Percentiles rank a stretch among this genome's conserved stretches.
These are phyloP conservation scores for Pangasius djambal DNA, from an alignment of 2,797 vertebrate genomes.

Conservation along the genomic window DNA sequence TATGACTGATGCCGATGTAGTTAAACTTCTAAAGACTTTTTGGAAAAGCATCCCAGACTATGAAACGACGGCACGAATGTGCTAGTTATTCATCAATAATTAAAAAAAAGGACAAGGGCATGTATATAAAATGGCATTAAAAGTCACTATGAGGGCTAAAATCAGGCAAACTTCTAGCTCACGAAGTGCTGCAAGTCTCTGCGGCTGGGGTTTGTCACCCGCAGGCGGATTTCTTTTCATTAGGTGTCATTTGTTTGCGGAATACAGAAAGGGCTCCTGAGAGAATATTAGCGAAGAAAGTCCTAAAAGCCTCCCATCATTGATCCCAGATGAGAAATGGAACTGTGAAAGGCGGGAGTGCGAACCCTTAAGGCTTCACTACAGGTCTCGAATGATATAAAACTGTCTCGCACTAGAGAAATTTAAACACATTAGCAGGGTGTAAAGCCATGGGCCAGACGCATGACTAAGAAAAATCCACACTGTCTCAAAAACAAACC, in stretches of 20 bases:
- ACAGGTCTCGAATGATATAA: constrained; percentile 14
- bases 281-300: constrained; percentile 6
- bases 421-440: constrained; percentile 22
- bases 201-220: constrained; percentile 4
- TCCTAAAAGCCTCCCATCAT: constrained; percentile 20
- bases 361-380: constrained; percentile 17
- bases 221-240: constrained; percentile 7
- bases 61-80: background rate
- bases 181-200: background rate
- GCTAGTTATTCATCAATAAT: background rate
- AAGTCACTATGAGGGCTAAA: background rate
- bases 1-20: background rate
- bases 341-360: background rate
- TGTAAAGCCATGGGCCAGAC: constrained; percentile 2
- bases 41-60: background rate
- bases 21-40: background rate
- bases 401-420: constrained; percentile 10
- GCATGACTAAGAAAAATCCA: background rate
- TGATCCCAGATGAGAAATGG: constrained; percentile 31
- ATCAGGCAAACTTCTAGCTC: background rate
- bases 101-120: background rate
- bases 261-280: background rate
- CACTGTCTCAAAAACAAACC: background rate
- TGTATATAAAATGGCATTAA: constrained; percentile 4
- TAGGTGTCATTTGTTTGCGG: background rate